phyloP scores from a whole-genome alignment of 2,888 invertebrate species.

The Patella caerulea region DNA sequence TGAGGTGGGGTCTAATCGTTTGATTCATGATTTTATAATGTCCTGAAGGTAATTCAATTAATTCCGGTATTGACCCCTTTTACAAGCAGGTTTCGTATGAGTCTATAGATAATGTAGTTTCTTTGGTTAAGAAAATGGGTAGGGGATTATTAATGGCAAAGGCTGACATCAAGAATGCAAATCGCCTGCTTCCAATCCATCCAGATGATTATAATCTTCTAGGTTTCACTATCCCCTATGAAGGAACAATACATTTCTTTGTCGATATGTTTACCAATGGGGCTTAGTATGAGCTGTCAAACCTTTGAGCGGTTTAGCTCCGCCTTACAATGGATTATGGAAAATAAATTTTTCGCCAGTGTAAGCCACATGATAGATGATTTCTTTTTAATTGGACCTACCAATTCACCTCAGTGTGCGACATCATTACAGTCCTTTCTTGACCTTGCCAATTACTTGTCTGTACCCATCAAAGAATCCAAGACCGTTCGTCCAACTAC shows the following conservation, averaged over 20 bases:
- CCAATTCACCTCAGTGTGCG: background rate
- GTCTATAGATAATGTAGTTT: background rate
- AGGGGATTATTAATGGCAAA: background rate
- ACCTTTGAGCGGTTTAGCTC: conserved; percentile 7
- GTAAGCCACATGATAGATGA: background rate
- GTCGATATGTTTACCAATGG: conserved; percentile 11
- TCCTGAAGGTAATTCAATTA: background rate
- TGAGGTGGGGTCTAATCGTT: background rate
- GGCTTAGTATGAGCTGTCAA: conserved; percentile 1
- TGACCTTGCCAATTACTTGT: background rate
- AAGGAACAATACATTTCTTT: background rate
- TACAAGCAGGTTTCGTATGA: background rate
- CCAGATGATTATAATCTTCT: no score
- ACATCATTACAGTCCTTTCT: background rate
- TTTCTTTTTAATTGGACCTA: background rate
- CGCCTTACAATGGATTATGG: conserved; percentile 13
- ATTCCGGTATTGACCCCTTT: background rate
- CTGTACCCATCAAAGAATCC: background rate
- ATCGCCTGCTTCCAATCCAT: background rate
- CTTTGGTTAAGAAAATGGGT: background rate
- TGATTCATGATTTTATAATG: background rate
- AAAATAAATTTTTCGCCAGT: background rate
- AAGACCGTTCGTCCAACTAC: background rate
- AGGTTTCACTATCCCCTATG: background rate
- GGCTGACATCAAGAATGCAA: conserved; percentile 5